phyloP scores from a whole-genome alignment of 2,888 invertebrate species.

The Phymatocera aterrima region DNA sequence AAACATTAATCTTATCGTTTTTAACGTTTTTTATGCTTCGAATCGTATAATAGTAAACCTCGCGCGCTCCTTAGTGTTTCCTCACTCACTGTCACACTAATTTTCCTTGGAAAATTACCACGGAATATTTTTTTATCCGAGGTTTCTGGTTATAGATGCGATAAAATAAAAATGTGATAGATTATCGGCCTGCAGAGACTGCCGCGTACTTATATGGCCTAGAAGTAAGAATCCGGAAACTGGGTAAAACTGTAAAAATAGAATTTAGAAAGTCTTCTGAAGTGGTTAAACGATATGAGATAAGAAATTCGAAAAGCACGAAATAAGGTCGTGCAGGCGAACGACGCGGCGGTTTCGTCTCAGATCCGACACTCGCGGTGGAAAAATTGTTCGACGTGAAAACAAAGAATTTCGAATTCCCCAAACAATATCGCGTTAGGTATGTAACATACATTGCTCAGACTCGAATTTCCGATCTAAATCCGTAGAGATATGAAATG shows the following conservation, averaged over 20 bases:
- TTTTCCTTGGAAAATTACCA: too few relatives aligned
- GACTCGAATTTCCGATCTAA: not conserved
- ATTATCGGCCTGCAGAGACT: not conserved
- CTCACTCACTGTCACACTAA: too few relatives aligned
- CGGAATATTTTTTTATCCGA: too few relatives aligned
- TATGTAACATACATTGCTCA: not conserved
- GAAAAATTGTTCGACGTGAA: not conserved
- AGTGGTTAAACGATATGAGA: not conserved
- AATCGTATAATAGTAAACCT: too few relatives aligned
- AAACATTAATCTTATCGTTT: too few relatives aligned
- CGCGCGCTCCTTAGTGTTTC: too few relatives aligned
- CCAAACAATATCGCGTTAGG: not conserved
- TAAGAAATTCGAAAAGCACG: conserved; percentile 3
- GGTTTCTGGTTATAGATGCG: too few relatives aligned
- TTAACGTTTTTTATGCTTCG: too few relatives aligned
- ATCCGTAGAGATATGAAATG: not conserved
- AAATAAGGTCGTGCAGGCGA: not conserved
- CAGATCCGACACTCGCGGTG: not conserved
- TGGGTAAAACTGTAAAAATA: not conserved
- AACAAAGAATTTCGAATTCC: not conserved
- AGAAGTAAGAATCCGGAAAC: not conserved
- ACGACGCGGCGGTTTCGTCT: too few relatives aligned
- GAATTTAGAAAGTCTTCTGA: conserved; percentile 19
- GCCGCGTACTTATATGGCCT: not conserved
- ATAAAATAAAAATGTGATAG: too few relatives aligned